phyloP scores from a whole-genome alignment of 2,113 vertebrate species.

The Tinamus guttatus region DNA sequence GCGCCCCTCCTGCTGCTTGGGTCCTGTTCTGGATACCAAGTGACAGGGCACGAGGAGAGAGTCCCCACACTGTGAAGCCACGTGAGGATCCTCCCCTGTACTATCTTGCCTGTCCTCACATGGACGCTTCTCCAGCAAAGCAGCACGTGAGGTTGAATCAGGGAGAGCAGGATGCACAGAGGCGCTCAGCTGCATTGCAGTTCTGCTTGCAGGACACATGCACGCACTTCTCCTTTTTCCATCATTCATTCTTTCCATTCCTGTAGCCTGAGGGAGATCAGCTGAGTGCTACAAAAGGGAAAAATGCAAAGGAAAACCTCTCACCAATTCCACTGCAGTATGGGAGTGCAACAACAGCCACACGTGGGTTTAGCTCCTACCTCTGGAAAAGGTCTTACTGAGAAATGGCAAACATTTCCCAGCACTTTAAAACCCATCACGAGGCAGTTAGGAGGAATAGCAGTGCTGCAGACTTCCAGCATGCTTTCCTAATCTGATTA shows the following conservation, averaged over 20 bases:
- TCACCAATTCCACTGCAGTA: not conserved
- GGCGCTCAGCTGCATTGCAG: accelerated
- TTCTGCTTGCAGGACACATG: accelerated
- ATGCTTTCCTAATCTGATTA: not conserved
- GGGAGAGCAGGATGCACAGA: accelerated
- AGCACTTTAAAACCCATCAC: not conserved
- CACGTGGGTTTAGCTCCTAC: not conserved
- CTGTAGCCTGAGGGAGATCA: not conserved
- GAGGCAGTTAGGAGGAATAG: not conserved
- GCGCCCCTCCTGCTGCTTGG: accelerated
- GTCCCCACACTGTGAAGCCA: not conserved
- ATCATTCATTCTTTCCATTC: not conserved
- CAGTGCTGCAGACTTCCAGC: not conserved
- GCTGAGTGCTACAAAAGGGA: not conserved
- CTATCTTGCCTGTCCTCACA: not conserved
- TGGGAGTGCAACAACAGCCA: not conserved
- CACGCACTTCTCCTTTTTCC: not conserved
- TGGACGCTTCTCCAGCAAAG: accelerated
- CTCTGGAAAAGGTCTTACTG: not conserved
- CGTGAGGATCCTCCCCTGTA: accelerated
- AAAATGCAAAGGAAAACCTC: not conserved
- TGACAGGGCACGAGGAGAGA: not conserved
- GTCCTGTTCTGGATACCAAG: not conserved
- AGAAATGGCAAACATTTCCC: not conserved
- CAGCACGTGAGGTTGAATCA: accelerated